Conservation (phyloP, 1,140 invertebrate species). For the Teleogryllus occipitalis region DNA sequence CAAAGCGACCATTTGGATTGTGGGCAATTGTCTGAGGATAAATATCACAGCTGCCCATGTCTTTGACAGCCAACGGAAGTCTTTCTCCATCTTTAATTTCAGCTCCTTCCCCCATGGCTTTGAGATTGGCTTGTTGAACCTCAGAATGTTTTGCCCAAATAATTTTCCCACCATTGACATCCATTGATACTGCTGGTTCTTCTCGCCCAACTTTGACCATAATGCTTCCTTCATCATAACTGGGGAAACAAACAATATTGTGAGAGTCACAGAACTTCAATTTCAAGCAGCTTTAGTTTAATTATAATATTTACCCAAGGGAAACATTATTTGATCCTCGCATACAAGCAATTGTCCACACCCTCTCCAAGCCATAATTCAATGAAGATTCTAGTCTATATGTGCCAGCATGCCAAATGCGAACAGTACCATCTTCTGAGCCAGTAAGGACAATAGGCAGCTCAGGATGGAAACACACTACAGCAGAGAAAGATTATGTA, state of each 20-base stretch:
- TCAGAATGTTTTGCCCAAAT: constrained; percentile 98
- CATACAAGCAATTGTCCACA: constrained; percentile 95
- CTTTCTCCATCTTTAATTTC: constrained; percentile 88
- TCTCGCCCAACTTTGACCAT: constrained; percentile 96
- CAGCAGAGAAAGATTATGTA: constrained; percentile 30
- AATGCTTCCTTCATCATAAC: constrained; percentile 96
- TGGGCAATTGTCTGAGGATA: constrained; percentile 98
- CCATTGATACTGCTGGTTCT: constrained; percentile 99
- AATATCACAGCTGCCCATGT: constrained; percentile 99
- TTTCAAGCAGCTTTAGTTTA: neutral
- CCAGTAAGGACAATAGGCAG: constrained; percentile 95
- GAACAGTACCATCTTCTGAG: constrained; percentile 92
- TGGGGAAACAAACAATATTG: constrained; percentile 27
- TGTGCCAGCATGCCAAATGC: constrained; percentile 97
- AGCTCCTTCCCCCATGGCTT: constrained; percentile 64
- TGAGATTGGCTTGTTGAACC: constrained; percentile 95
- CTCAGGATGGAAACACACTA: constrained; percentile 91
- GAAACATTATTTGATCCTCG: constrained; percentile 95
- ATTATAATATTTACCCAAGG: constrained; percentile 52
- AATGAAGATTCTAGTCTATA: constrained; percentile 88
- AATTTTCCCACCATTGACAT: constrained; percentile 94
- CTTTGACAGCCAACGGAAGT: constrained; percentile 87
- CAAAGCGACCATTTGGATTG: constrained; percentile 97
- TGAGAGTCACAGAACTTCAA: no score
- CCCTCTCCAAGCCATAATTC: constrained; percentile 96